These are phyloP conservation scores for Oligia strigilis DNA, from an alignment of 2,888 invertebrate genomes.

Conservation along the genomic window DNA sequence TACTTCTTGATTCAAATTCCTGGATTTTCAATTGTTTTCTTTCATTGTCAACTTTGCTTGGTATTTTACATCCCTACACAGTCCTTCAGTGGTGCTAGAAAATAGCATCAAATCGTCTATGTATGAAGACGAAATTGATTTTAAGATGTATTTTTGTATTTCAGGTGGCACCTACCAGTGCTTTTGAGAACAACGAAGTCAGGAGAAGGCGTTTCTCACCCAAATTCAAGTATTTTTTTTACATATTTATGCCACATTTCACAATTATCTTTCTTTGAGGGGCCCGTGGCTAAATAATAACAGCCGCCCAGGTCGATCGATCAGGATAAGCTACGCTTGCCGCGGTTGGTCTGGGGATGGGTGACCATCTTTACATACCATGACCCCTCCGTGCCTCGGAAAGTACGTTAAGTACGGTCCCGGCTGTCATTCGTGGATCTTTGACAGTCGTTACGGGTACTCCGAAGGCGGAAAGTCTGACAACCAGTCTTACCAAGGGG, in stretches of 20 bases:
- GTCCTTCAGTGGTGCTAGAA: neutral
- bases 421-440: no score
- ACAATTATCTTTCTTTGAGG: no score
- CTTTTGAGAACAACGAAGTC: constrained; percentile 76
- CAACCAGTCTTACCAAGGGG: neutral
- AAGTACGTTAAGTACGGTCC: no score
- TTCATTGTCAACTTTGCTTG: neutral
- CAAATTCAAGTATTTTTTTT: constrained; percentile 79
- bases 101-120: neutral
- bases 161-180: constrained; percentile 58
- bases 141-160: neutral
- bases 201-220: constrained; percentile 85
- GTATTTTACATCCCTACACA: neutral
- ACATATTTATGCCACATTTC: neutral
- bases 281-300: no score
- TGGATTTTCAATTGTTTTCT: neutral
- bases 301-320: no score
- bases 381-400: no score
- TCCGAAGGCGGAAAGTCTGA: neutral
- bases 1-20: neutral
- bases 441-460: no score
- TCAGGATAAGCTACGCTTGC: no score
- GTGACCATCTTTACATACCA: no score
- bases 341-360: no score
- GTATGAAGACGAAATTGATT: neutral